phyloP scores from a whole-genome alignment of 2,888 invertebrate species.

The Epicampocera succincta region DNA sequence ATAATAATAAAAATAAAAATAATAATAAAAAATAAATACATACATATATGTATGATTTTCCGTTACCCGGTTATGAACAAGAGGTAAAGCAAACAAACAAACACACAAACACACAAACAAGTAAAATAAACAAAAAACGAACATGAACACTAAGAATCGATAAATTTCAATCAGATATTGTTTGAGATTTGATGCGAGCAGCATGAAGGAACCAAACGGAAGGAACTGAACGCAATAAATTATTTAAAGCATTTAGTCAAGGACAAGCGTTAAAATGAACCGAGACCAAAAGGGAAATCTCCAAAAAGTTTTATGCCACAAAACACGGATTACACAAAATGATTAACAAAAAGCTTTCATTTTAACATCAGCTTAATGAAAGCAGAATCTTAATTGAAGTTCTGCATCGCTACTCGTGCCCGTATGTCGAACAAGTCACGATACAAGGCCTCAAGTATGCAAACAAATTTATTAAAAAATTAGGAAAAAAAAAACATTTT shows the following conservation, averaged over 20 bases:
- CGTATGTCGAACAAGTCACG: background rate
- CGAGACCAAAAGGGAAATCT: background rate
- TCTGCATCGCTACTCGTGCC: background rate
- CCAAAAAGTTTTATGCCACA: background rate
- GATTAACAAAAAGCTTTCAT: background rate
- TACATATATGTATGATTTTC: conserved; percentile 46
- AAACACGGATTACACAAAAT: background rate
- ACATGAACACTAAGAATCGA: conserved; percentile 51
- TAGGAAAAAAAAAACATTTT: too few species aligned
- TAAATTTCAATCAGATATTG: conserved; percentile 51
- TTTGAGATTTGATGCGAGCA: conserved; percentile 35
- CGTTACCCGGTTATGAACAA: conserved; percentile 35
- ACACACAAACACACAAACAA: too few species aligned
- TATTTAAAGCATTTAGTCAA: conserved; percentile 4
- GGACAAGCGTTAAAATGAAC: conserved; percentile 8
- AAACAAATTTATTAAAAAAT: too few species aligned
- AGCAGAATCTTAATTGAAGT: background rate
- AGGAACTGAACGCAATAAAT: conserved; percentile 9
- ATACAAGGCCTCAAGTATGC: background rate
- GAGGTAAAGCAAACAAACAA: background rate
- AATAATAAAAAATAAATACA: conserved; percentile 26
- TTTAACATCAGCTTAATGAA: background rate
- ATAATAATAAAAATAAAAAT: conserved; percentile 38
- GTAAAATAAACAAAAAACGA: background rate
- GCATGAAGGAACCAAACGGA: too few species aligned